Evolutionary conservation across 1,140 invertebrate species (phyloP).

Genomic region (Leptopilina boulardi): DNA sequence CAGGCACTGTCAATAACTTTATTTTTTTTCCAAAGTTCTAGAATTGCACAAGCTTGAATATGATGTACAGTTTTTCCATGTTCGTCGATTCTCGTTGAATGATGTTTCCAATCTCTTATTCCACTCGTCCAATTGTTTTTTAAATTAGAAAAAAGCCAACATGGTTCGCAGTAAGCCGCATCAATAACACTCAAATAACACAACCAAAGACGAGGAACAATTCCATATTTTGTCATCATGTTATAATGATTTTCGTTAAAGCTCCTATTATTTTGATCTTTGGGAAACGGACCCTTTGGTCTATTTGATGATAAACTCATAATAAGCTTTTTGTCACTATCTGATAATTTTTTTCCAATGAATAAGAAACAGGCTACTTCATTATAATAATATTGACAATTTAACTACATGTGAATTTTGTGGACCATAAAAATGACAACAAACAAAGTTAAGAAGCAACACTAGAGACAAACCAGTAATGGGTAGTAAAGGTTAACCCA

Average conservation of each 20-base stretch:
- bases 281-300: constrained; percentile 34
- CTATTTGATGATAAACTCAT: not conserved
- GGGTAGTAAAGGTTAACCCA: no score
- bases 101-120: not conserved
- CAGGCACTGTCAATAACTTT: not conserved
- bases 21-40: not conserved
- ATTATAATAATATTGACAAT: no score
- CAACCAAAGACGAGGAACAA: constrained; percentile 32
- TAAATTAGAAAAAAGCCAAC: constrained; percentile 33
- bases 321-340: no score
- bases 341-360: no score
- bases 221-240: constrained; percentile 17
- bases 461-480: no score
- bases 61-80: not conserved
- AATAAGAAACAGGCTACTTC: no score
- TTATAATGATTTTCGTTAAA: constrained; percentile 35
- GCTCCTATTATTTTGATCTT: constrained; percentile 27
- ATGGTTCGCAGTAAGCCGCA: constrained; percentile 36
- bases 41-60: not conserved
- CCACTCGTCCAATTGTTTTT: not conserved
- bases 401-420: no score
- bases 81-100: not conserved
- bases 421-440: no score
- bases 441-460: no score
- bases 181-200: constrained; percentile 31